A percentile compares a stretch with the other conserved stretches of the same genome.
These are phyloP conservation scores for Chlorops oryzae DNA, from an alignment of 1,140 invertebrate species.

Conservation along the genomic window DNA sequence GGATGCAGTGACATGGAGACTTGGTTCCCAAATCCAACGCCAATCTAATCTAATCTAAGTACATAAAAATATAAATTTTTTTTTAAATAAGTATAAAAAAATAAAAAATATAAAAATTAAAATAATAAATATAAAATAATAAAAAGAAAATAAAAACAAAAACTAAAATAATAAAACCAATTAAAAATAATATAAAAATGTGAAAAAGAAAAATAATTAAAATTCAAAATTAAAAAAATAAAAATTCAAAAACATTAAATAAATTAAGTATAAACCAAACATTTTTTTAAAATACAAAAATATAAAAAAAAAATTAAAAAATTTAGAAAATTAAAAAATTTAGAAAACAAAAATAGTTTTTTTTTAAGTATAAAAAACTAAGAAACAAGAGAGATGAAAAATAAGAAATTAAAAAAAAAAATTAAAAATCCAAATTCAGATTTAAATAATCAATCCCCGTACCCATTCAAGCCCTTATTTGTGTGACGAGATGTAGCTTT, in stretches of 20 bases:
- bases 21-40: too few species aligned
- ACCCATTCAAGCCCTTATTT: too few species aligned
- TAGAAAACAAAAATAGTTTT: too few species aligned
- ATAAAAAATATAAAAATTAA: background rate
- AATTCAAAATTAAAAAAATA: background rate
- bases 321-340: background rate
- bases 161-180: background rate
- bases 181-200: background rate
- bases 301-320: background rate
- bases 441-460: too few species aligned
- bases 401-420: background rate
- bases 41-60: too few species aligned
- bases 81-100: too few species aligned
- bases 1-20: too few species aligned
- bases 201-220: background rate
- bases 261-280: constrained; percentile 2
- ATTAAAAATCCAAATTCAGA: too few species aligned
- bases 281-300: background rate
- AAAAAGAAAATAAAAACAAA: background rate
- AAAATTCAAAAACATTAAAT: background rate
- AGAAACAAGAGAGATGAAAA: background rate
- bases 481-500: too few species aligned
- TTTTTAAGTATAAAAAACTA: too few species aligned
- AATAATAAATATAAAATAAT: constrained; percentile 1
- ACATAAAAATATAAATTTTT: too few species aligned